phyloP scores from a whole-genome alignment of 2,113 vertebrate species.

The Saccopteryx leptura region DNA sequence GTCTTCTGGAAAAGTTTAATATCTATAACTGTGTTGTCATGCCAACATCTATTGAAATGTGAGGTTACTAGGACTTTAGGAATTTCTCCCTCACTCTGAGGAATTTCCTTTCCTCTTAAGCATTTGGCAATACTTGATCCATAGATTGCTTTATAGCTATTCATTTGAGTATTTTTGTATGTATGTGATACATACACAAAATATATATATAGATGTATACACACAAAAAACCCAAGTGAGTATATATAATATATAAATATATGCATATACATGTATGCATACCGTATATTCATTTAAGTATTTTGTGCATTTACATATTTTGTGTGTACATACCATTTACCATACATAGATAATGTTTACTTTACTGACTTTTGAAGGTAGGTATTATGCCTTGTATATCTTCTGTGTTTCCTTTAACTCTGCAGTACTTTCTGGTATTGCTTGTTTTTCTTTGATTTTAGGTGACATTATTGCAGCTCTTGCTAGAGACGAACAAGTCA shows the following conservation, averaged over 20 bases:
- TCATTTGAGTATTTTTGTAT: not conserved
- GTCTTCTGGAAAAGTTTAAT: not conserved
- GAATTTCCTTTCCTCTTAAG: constrained; percentile 1
- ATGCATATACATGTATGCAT: not conserved
- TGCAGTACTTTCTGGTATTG: not conserved
- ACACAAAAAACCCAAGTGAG: too few species aligned
- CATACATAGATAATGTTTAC: not conserved
- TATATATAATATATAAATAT: not conserved
- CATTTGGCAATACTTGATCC: constrained; percentile 27
- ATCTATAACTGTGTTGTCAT: not conserved
- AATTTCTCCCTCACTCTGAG: constrained; percentile 37
- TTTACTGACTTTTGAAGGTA: constrained; percentile 24
- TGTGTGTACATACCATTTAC: not conserved
- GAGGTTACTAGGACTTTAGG: not conserved
- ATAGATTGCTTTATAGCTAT: constrained; percentile 35
- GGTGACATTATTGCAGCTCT: constrained; percentile 84
- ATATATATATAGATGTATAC: too few species aligned
- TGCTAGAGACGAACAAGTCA: constrained; percentile 65
- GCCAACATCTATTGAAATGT: constrained; percentile 18
- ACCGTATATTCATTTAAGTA: not conserved
- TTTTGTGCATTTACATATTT: not conserved
- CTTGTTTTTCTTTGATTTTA: constrained; percentile 62
- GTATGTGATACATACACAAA: not conserved
- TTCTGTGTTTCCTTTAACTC: constrained; percentile 28
- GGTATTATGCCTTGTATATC: not conserved